Base-by-base conservation (phyloP, 2,113 vertebrate species). In the Diglossa brunneiventris region DNA sequence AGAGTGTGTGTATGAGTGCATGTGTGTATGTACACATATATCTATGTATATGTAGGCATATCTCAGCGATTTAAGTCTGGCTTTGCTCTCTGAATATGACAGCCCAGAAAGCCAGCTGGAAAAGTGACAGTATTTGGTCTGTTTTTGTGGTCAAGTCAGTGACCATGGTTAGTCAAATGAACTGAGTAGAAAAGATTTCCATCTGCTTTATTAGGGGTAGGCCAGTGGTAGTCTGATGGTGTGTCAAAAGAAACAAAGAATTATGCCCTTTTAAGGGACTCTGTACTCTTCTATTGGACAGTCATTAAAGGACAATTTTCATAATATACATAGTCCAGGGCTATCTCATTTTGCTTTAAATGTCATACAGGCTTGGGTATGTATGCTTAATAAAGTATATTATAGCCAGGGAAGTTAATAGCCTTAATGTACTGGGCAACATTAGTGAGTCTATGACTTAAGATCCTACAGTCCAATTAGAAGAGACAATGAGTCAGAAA, bases 321-420 rank as follows among this genome's bases (percentile, higher is more conserved):
- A 41, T 90, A 49, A 72, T 58, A 37, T 83, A 80, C 58, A 39
- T 55, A 66, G 55, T 90, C 59, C 55, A 83, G 63, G 72, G 63
- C 67, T 69, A 26, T 88, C 37, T 88, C 53, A 33, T 87, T 73
- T 84, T 91, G 42, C 59, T 90, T 93, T 74, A 93, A 93, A 92
- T 88, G 63, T 86, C 78, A 80, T 73, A 27, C 23, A 73, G 63
- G n/a, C 53, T 49, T 66, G 47, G 13, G 5, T 83, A 85, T 33
- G 50, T 31, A 58, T 77, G 20, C 46, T 74, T 94, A 66, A 90
- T 72, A 83, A 91, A 55, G 28, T 83, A 42, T 80, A 50, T 88
- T 74, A 91, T 27, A 93, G 8, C 18, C 18, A 67, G 42, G 68
- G 42, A 87, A 75, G 46, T 75, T 94, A 94, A 91, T 78, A 84